phyloP scores from a whole-genome alignment of 30 jellyfish, hydroid and myxozoan species.

The Phacellophora camtschatica region DNA sequence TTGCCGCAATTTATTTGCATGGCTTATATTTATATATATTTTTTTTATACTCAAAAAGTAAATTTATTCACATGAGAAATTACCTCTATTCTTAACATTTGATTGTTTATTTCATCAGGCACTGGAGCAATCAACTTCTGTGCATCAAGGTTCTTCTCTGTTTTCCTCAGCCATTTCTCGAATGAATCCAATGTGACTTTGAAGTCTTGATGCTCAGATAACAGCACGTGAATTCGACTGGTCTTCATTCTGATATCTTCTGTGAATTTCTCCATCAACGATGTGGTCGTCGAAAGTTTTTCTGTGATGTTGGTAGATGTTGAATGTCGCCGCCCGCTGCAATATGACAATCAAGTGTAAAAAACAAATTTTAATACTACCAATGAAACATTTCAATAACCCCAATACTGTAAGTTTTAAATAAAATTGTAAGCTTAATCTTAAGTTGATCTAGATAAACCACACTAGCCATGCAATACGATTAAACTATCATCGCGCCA shows the following conservation, averaged over 20 bases:
- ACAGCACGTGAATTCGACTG: constrained; percentile 47
- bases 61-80: background rate
- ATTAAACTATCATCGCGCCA: no score
- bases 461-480: no score
- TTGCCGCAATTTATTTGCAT: no score
- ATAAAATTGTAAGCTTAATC: no score
- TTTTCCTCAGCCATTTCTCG: constrained; percentile 86
- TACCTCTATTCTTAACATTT: constrained; percentile 65
- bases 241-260: constrained; percentile 66
- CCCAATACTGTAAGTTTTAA: no score
- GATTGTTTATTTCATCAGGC: constrained; percentile 65
- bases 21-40: no score
- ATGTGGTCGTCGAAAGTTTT: constrained; percentile 39
- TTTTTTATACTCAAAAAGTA: no score
- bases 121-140: constrained; percentile 67
- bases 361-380: no score
- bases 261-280: constrained; percentile 56
- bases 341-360: no score
- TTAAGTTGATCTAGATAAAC: no score
- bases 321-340: constrained; percentile 70
- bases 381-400: no score
- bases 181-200: constrained; percentile 57
- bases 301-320: constrained; percentile 63
- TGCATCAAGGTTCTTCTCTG: constrained; percentile 66
- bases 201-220: constrained; percentile 69